phyloP scores from a whole-genome alignment of 2,888 invertebrate genomes.

The Mythimna ferrago region DNA sequence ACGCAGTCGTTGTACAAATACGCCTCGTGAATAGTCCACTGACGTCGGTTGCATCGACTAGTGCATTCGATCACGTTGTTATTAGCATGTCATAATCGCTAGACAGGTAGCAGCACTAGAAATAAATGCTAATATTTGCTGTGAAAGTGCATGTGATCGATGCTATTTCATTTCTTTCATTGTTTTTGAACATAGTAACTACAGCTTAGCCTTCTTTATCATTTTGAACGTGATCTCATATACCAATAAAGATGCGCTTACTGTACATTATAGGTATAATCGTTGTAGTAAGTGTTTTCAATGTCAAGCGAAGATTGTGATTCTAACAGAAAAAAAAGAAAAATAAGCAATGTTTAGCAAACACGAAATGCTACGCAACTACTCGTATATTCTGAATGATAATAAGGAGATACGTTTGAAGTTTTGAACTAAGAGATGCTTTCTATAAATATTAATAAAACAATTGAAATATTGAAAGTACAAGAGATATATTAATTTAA shows the following conservation, averaged over 20 bases:
- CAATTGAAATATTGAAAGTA: not conserved
- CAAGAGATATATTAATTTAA: conserved; percentile 9
- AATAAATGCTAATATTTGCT: conserved; percentile 33
- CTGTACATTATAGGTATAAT: not conserved
- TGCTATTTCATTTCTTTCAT: conserved; percentile 20
- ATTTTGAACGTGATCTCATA: not conserved
- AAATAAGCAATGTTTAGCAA: not conserved
- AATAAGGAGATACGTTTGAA: not conserved
- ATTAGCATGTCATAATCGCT: conserved; percentile 18
- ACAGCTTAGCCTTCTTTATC: not conserved
- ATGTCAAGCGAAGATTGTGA: not conserved
- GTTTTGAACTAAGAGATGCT: too few species aligned
- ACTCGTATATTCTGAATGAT: not conserved
- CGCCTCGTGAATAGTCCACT: conserved; percentile 34
- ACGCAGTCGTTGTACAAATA: conserved; percentile 37
- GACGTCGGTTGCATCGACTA: conserved; percentile 40
- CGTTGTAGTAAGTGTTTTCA: not conserved
- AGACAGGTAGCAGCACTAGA: not conserved
- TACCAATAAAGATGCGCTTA: not conserved
- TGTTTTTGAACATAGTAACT: not conserved
- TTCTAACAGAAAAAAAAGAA: not conserved
- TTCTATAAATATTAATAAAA: conserved; percentile 14
- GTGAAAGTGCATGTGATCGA: not conserved
- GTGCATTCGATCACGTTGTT: conserved; percentile 48
- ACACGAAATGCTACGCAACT: not conserved